Evolutionary conservation across 1,140 invertebrate genomes (phyloP), one percentile per base, ranked within the genome.

Genomic region (Chironomus striatipennis): DNA sequence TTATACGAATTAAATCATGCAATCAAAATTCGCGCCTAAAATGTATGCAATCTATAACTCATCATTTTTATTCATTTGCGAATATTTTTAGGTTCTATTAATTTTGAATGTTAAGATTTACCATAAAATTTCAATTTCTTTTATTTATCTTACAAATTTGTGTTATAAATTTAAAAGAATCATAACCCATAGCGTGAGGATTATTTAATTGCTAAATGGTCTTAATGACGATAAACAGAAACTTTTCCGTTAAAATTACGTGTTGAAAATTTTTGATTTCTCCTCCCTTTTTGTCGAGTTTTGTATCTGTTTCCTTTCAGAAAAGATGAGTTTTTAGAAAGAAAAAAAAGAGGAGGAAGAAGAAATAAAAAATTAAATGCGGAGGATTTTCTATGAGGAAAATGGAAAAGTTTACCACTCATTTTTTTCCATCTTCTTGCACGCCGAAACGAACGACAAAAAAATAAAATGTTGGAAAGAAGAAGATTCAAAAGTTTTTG

Each of bases 181-280:
- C 24, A 34, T 34, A 34, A 34, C 24, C 24, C 24, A 34, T 34
- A 34, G 24, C 24, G 24, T 34, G 24, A 34, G 24, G 24, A 34
- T 70, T 70, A 70, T 70, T 70, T 70, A 70, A 70, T 70, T 70
- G 65, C 65, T 70, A 70, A 70, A 70, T 17, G 65, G 65, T 70
- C 20, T 70, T 70, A 70, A 70, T 70, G 65, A 70, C 65, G 65
- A 70, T 70, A 70, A 70, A 57, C 47, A 57, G 47, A 57, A 70
- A 70, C 8, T 21, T 70, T 70, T 21, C 18, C 65, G 4, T 18
- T 18, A 18, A 70, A 70, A 70, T 70, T 70, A 70, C 65, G 65
- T 70, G 65, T 70, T 9, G n/a, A 70, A 70, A 70, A 70, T 70
- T 70, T 70, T 18, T 4, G 18, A 12, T 57, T 57, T n/a, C 15